Evolutionary conservation across 2,113 vertebrate species (phyloP), one percentile per base, ranked within the genome.

Genomic region (Cebidichthys violaceus): DNA sequence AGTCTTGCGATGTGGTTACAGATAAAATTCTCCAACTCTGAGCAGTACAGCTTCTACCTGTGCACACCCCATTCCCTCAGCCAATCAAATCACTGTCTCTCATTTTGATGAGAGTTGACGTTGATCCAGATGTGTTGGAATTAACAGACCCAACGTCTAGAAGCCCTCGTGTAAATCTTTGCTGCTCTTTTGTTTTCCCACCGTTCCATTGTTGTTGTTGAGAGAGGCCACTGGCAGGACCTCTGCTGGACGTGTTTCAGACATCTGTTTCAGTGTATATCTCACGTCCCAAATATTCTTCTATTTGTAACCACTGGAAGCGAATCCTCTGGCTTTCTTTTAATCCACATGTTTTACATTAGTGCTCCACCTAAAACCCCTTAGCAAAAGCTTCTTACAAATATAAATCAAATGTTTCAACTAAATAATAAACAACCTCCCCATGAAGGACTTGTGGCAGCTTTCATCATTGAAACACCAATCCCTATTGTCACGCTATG

Each of bases 81-180:
- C 7, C 20, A 1, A 43, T 74, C 27, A 72, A 41, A 31, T 57
- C 14, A 24, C 3, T 20, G 24, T 65, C 24, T 47, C 67, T 61
- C 62, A 55, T 60, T 31, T 77, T 61, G 20, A 60, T 43, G 10
- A 45, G 2, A 33, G 11, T 43, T 75, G 64, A 62, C 72, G 72
- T 52, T 20, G 71, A 75, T 62, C 20, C 55, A 43, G n/a, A 82
- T 65, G 50, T 59, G 35, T 50, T n/a, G 20, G 57, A 77, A 17
- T 55, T 37, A 80, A 59, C 13, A 57, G 31, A 71, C 2, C 17
- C 22, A 47, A 24, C 47, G 20, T 69, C 11, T 77, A 57, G 64
- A 77, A 52, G 43, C 11, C 41, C 50, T 65, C 20, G 39, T 20
- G 66, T 64, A 60, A 50, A 71, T 61, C 35, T 31, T 43, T 43